phyloP scores from a whole-genome alignment of 2,888 invertebrate genomes.

The Liodrosophila aerea region DNA sequence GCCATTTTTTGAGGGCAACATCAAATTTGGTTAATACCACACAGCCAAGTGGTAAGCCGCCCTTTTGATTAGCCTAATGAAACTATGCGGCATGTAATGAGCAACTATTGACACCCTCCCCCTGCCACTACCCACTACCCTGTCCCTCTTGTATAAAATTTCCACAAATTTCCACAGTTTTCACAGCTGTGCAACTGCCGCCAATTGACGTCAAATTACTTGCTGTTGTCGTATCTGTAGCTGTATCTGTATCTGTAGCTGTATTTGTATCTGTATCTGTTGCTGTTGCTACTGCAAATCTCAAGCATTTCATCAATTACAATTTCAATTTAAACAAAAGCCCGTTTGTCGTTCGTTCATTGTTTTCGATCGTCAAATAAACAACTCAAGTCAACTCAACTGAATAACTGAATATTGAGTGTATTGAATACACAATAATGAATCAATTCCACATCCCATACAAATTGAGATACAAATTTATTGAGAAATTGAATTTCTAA shows the following conservation, averaged over 20 bases:
- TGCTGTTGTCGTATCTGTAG: constrained; percentile 21
- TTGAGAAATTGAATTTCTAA: constrained; percentile 27
- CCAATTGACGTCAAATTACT: constrained; percentile 76
- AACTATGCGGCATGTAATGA: constrained; percentile 65
- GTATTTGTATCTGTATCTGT: constrained; percentile 9
- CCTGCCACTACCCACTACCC: neutral
- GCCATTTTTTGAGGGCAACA: constrained; percentile 23
- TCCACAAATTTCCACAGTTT: neutral
- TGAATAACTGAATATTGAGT: constrained; percentile 32
- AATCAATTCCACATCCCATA: constrained; percentile 63
- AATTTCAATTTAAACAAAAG: constrained; percentile 79
- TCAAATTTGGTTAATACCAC: constrained; percentile 74
- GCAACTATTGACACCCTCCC: neutral
- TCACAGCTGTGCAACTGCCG: constrained; percentile 43
- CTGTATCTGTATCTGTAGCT: constrained; percentile 5
- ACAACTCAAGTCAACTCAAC: constrained; percentile 36
- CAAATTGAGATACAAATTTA: constrained; percentile 61
- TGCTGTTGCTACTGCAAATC: constrained; percentile 22
- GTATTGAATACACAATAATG: constrained; percentile 11
- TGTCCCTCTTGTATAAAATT: neutral
- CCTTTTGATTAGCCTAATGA: constrained; percentile 76
- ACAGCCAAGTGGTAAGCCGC: constrained; percentile 31
- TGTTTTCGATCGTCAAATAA: constrained; percentile 56
- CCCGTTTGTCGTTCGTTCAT: constrained; percentile 29
- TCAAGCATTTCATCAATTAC: constrained; percentile 79